phyloP scores from a whole-genome alignment of 2,797 vertebrate genomes.

The Gymnoscopelus braueri region DNA sequence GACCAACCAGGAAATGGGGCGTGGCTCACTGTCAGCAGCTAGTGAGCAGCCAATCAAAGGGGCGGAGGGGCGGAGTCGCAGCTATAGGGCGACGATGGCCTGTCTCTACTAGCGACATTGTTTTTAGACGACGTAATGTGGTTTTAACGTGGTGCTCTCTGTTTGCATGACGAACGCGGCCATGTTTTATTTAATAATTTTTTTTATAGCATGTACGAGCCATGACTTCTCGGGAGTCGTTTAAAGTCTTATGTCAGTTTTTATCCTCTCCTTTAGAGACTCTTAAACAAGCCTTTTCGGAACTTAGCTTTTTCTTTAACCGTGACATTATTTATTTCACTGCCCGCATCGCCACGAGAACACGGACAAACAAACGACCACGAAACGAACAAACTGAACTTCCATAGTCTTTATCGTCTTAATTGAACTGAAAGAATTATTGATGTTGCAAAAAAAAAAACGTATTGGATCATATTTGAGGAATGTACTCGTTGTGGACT shows the following conservation, averaged over 20 bases:
- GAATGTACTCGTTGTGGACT: slow-evolving; percentile 80
- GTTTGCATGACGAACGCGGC: slow-evolving; percentile 62
- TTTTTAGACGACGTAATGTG: slow-evolving; percentile 42
- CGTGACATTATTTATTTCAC: slow-evolving; percentile 55
- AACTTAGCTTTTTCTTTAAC: slow-evolving; percentile 29
- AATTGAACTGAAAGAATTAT: slow-evolving; percentile 58
- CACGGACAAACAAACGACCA: slow-evolving; percentile 38
- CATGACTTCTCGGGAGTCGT: slow-evolving; percentile 32
- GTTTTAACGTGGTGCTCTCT: slow-evolving; percentile 55
- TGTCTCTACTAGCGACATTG: neutral
- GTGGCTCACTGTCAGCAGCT: slow-evolving; percentile 4
- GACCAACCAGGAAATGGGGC: slow-evolving; percentile 18
- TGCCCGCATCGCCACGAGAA: slow-evolving; percentile 64
- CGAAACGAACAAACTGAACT: slow-evolving; percentile 60
- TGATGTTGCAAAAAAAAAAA: slow-evolving; percentile 66
- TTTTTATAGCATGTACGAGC: too few species aligned
- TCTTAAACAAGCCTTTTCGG: slow-evolving; percentile 47
- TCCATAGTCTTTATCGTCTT: slow-evolving; percentile 46
- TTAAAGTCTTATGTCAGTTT: slow-evolving; percentile 12
- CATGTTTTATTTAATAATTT: slow-evolving; percentile 47
- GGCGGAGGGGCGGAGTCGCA: neutral
- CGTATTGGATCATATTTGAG: slow-evolving; percentile 45
- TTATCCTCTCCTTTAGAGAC: slow-evolving; percentile 41
- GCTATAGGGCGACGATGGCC: neutral
- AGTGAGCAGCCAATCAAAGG: slow-evolving; percentile 25